Evolutionary conservation across 2,113 vertebrate species (phyloP).

Genomic region (Cariama cristata): DNA sequence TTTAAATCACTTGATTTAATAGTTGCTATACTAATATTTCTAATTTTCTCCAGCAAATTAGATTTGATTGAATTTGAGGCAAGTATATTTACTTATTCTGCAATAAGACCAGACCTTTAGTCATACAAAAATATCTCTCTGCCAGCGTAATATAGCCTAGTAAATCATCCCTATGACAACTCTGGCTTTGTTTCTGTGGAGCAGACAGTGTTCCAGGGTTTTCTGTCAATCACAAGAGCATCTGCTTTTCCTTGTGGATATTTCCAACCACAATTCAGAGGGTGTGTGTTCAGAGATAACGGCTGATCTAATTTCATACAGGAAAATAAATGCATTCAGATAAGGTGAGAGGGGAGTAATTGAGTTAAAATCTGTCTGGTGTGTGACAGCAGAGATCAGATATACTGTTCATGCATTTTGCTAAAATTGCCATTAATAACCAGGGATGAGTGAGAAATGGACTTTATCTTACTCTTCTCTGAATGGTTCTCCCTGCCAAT

Average conservation of each 20-base stretch:
- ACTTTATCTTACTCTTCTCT: neutral
- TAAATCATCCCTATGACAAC: constrained; percentile 44
- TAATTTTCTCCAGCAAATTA: constrained; percentile 19
- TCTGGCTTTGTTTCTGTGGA: constrained; percentile 48
- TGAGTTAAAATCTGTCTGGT: constrained; percentile 44
- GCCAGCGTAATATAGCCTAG: neutral
- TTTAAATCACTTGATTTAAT: constrained; percentile 18
- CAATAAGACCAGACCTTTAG: neutral
- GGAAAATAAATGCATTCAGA: constrained; percentile 39
- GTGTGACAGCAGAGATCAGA: constrained; percentile 27
- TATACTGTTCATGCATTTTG: neutral
- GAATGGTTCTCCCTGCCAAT: neutral
- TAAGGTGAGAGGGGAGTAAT: constrained; percentile 54
- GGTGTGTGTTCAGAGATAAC: constrained; percentile 35
- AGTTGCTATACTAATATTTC: neutral
- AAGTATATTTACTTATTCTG: constrained; percentile 9
- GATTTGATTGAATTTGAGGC: neutral
- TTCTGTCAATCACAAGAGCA: constrained; percentile 27
- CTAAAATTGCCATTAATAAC: constrained; percentile 30
- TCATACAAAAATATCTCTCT: neutral
- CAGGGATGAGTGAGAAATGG: neutral
- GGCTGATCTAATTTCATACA: constrained; percentile 39
- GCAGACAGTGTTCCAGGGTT: neutral
- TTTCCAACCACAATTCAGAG: neutral
- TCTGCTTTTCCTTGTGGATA: constrained; percentile 43